These are phyloP conservation scores for Melanotaenia trifasciata DNA, from an alignment of 2,797 vertebrate genomes.

Conservation along the genomic window DNA sequence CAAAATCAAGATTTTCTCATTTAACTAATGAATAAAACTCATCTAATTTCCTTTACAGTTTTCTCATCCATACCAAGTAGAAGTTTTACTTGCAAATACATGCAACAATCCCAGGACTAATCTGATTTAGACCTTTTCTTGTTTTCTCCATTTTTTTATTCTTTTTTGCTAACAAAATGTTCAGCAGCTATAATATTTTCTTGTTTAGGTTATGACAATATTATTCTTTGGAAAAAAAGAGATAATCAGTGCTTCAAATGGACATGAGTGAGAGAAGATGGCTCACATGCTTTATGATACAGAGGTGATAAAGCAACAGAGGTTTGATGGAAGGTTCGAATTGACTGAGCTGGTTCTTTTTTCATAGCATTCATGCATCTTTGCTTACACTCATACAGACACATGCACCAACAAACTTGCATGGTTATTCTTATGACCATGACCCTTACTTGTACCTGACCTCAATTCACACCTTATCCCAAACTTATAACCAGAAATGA, in stretches of 20 bases:
- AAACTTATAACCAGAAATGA: neutral
- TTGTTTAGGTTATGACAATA: neutral
- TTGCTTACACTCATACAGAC: slow-evolving; percentile 9
- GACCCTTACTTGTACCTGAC: neutral
- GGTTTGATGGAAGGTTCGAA: slow-evolving; percentile 30
- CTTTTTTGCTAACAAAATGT: neutral
- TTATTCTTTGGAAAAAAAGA: slow-evolving; percentile 14
- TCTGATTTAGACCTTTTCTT: slow-evolving; percentile 10
- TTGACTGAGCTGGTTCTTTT: slow-evolving; percentile 23
- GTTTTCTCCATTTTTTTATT: neutral
- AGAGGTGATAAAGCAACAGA: slow-evolving; percentile 39
- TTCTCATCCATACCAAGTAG: slow-evolving; percentile 38
- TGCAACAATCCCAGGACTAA: slow-evolving; percentile 8
- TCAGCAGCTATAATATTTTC: slow-evolving; percentile 16
- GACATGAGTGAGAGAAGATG: slow-evolving; percentile 30
- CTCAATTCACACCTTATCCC: neutral
- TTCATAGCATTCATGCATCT: slow-evolving; percentile 34
- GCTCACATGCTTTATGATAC: slow-evolving; percentile 49
- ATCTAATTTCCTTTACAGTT: slow-evolving; percentile 33
- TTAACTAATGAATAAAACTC: slow-evolving; percentile 73
- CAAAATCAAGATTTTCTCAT: slow-evolving; percentile 67
- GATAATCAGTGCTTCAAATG: slow-evolving; percentile 32
- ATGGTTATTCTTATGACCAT: neutral
- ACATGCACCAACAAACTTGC: neutral
- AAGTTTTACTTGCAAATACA: slow-evolving; percentile 12